phyloP scores from a whole-genome alignment of 2,888 invertebrate species.

The Phaedon cochleariae region DNA sequence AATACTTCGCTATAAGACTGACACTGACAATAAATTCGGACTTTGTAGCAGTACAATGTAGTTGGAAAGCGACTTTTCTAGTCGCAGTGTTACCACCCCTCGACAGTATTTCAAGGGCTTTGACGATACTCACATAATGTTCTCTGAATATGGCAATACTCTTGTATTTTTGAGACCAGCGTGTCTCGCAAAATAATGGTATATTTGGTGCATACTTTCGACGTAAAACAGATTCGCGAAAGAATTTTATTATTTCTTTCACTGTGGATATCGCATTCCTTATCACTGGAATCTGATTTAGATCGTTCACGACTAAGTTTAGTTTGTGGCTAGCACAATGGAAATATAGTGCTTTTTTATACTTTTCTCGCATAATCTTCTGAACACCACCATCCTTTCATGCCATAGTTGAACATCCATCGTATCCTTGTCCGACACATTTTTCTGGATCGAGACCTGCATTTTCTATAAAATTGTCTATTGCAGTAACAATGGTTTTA shows the following conservation, averaged over 20 bases:
- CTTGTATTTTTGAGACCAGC: conserved; percentile 44
- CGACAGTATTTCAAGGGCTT: conserved; percentile 29
- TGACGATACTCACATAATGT: conserved; percentile 24
- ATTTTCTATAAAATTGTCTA: conserved; percentile 38
- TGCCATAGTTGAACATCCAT: conserved; percentile 39
- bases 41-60: conserved; percentile 29
- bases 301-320: conserved; percentile 20
- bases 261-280: conserved; percentile 10
- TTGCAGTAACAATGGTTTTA: conserved; percentile 38
- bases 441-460: conserved; percentile 37
- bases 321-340: conserved; percentile 9
- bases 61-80: conserved; percentile 32
- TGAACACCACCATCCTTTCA: conserved; percentile 7
- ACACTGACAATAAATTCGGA: conserved; percentile 20
- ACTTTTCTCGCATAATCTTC: conserved; percentile 16
- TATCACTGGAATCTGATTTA: conserved; percentile 17
- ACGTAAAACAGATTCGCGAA: conserved; percentile 31
- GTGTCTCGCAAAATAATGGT: conserved; percentile 44
- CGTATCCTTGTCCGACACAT: conserved; percentile 46
- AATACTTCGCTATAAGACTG: conserved; percentile 26
- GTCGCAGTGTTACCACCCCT: conserved; percentile 30
- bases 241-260: conserved; percentile 36
- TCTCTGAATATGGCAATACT: conserved; percentile 30
- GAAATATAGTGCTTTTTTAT: conserved; percentile 24
- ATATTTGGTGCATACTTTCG: conserved; percentile 44